Evolutionary conservation across 1,140 invertebrate genomes (phyloP), one percentile per base, ranked within the genome.

Genomic region (Brachionus koreanus): DNA sequence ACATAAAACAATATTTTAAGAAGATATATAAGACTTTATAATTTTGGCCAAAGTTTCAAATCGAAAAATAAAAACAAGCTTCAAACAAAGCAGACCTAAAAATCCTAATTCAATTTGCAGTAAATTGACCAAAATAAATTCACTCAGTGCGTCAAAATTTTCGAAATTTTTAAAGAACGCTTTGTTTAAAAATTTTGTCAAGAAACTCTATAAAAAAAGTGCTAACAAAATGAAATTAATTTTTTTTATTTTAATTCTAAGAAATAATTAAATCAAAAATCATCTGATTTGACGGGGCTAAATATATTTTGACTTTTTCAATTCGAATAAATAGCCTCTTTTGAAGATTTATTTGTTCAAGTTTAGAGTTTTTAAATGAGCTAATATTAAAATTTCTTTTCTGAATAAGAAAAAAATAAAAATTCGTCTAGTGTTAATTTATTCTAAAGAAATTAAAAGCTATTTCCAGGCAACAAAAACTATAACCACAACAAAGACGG

Each of bases 401-500:
- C 7, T 29, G 29, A 29, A 29, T 2, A 2, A n/a, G 1, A 46
- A 35, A 19, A 69, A n/a, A 6, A 43, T 3, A 69, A 39, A 42
- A 6, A 42, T 39, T 69, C 33, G 63, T 65, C 63, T 65, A n/a
- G 63, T 65, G 63, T 65, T 65, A 10, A 33, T 37, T 65, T 65
- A 65, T 33, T 33, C 13, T 33, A 65, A 65, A 65, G n/a, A 65
- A 65, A 65, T 65, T 65, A 33, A 29, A 69, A 69, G 39, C 33
- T 69, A 69, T 69, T 69, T 69, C 65, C 65, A 69, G 65, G 65
- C 65, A 69, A 69, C n/a, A n/a, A n/a, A n/a, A n/a, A n/a, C 65
- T 69, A 69, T 42, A 69, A 69, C 16, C 33, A 42, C 37, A 69
- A 69, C 33, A 19, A 19, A 69, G n/a, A 19, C n/a, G 16, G 16